Evolutionary conservation across 2,888 invertebrate genomes (phyloP), one percentile per base, ranked within the genome.

Genomic region (Eremobia ochroleuca): DNA sequence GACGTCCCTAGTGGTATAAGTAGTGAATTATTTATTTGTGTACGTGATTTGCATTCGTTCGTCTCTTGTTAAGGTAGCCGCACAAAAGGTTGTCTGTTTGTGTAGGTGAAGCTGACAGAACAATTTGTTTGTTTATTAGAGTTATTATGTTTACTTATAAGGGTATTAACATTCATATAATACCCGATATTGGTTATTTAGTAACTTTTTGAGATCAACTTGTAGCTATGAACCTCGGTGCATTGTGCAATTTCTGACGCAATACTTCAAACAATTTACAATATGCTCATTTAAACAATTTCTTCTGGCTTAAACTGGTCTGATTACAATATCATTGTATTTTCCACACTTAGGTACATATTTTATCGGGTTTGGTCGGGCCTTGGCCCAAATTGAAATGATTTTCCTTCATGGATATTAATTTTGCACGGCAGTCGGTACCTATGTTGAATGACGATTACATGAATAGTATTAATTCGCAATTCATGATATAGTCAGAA

Each of bases 171-270:
- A 76, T 77, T 73, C 21, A 69, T 61, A 74, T 37, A 46, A 68
- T 70, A 77, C 62, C 76, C 64, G 64, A 79, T 85, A 80, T 85
- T 70, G 43, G 62, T 71, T 58, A 52, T 61, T 77, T 73, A 58
- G 59, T 80, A 65, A 66, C 69, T 88, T 65, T 55, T 66, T 73
- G 62, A 85, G 79, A 85, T 85, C 68, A 82, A 88, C 70, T 79
- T 80, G 80, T 79, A 61, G 49, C 65, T 85, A 70, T 89, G 85
- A 89, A 86, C 87, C 87, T 85, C 82, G 76, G 73, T 52, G 79
- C 76, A 88, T 91, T 91, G 86, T 88, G 92, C 88, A 92, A 92
- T 90, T 76, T 89, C 92, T 94, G 94, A 94, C 83, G 94, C 93
- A 94, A 94, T 89, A 88, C 15, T 70, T 43, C 66, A 73, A 82